A percentile compares a stretch with the other conserved stretches of the same genome.
Conservation (phyloP, 2,113 vertebrate genomes). For the Lagopus leucura region DNA sequence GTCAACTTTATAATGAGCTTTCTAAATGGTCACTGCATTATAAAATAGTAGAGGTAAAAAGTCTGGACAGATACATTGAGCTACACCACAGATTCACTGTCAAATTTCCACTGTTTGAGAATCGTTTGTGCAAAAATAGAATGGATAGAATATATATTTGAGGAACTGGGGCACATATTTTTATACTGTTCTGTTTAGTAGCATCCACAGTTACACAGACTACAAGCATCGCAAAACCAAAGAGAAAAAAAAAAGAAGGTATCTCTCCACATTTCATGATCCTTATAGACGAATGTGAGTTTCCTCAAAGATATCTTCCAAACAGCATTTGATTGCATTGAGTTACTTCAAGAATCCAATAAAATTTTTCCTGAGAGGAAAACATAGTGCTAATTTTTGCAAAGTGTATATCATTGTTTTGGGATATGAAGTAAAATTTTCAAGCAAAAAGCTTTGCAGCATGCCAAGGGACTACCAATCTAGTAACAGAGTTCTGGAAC, state of each 20-base stretch:
- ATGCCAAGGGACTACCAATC: neutral
- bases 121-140: neutral
- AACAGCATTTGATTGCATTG: neutral
- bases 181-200: neutral
- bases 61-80: neutral
- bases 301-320: neutral
- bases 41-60: neutral
- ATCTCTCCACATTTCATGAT: neutral
- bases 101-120: neutral
- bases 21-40: neutral
- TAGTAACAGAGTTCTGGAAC: neutral
- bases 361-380: neutral
- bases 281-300: neutral
- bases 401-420: neutral
- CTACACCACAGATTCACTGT: neutral
- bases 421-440: neutral
- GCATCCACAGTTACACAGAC: neutral
- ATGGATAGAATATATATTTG: neutral
- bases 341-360: neutral
- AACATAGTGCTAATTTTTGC: neutral
- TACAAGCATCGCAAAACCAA: neutral
- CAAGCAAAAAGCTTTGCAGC: neutral
- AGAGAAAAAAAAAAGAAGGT: neutral
- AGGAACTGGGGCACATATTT: neutral
- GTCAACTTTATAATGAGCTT: neutral